Evolutionary conservation across 2,797 vertebrate genomes (phyloP), one percentile per base, ranked within the genome.

Genomic region (Acanthiza pusilla): DNA sequence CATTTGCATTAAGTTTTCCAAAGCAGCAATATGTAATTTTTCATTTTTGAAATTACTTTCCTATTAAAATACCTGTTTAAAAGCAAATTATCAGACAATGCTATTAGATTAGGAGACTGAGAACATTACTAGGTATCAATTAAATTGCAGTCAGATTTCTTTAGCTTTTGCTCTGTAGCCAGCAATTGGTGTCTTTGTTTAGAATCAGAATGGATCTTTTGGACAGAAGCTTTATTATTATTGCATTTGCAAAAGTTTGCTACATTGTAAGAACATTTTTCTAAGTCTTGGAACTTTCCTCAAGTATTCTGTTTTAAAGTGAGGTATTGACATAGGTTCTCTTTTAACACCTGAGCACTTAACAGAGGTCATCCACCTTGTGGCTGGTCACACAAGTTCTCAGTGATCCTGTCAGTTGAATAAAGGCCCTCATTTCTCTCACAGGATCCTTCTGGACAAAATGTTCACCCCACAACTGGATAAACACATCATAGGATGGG

Each of bases 241-340:
- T 30, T 53, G 9, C 19, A 50, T 84, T 61, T 92, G 30, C 12
- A 67, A 79, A 79, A 3, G 3, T 67, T 87, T 74, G 5, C 26
- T 77, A 11, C 3, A 16, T 16, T 58, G 9, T n/a, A n/a, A n/a
- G n/a, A n/a, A n/a, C 68, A 73, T 87, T 76, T 29, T 14, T 85
- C 34, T 16, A 48, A 80, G 8, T 32, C 22, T 60, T 76, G 15
- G 3, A 2, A 27, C 4, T 27, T 82, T 58, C 16, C 13, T 79
- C 3, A 3, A 25, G 29, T 42, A 9, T 55, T 68, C 36, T 60
- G 6, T 58, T 87, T 72, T 50, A 51, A 72, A 71, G 16, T 38
- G 21, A 62, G 11, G 0, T 47, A 23, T 36, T 70, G 32, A 21
- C 0, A 2, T 19, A 48, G 6, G 11, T 60, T 19, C 19, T 63